Evolutionary conservation across 2,888 invertebrate species (phyloP), one percentile per base, ranked within the genome.

Genomic region (Pherbina coryleti): DNA sequence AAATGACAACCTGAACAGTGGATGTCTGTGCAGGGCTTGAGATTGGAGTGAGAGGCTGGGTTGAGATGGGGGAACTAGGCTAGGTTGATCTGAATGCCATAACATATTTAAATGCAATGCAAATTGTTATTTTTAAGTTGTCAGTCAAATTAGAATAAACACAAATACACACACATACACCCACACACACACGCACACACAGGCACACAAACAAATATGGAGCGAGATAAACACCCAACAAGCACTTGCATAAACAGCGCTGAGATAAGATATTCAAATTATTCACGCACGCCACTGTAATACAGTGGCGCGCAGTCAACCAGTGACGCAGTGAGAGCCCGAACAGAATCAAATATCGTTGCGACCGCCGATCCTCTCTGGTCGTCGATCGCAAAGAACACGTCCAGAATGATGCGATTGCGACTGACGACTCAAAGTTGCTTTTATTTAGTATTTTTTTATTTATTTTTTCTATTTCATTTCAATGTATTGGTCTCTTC

Each of bases 41-140:
- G 1, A 55, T 55, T 55, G 19, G 8, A 22, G 22, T 19, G 55
- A 14, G 55, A 55, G 3, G n/a, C 19, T 55, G 19, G 37, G 1
- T 66, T 31, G 9, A 37, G 25, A 25, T 19, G n/a, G n/a, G 14
- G 60, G 60, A 22, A 60, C 3, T 17, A 3, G 31, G 28, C 17
- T 19, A 9, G 28, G 53, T 28, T 28, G 55, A 55, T 9, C 17
- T 31, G 25, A 69, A 49, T 62, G 51, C 11, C n/a, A 62, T 51
- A 62, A 76, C 34, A n/a, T 55, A 66, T 86, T 82, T 86, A 86
- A 85, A 85, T 85, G 84, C 81, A 81, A 86, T 85, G 85, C 84
- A 85, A 85, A 85, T 85, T 84, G 86, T 85, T 86, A 85, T 85
- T 83, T 80, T 79, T 76, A 77, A 78, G 78, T 81, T 80, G 81